Base-by-base conservation (phyloP, 2,888 invertebrate genomes). In the Liposcelis brunnea region DNA sequence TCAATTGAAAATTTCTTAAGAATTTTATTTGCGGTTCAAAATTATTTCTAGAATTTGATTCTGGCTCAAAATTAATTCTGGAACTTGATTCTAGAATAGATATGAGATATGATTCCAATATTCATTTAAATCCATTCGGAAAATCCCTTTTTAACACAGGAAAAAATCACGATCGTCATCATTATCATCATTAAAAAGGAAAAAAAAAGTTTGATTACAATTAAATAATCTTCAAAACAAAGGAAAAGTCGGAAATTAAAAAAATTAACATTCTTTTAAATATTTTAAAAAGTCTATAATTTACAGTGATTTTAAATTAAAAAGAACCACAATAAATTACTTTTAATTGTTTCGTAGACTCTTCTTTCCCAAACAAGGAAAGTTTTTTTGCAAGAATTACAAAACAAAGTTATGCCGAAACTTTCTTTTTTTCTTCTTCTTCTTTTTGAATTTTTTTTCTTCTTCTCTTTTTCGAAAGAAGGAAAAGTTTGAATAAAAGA, bases 241-340 rank as follows among this genome's bases (percentile, higher is more conserved):
- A 40, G 40, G 16, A 21, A 21, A 40, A 40, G 40, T 16, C 21
- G 21, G 21, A 40, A 40, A 40, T 40, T 40, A 40, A 14, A 40
- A 19, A 40, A 40, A 40, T 40, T 40, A 40, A 40, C 40, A 14
- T 18, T 19, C 40, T 40, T 40, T 40, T 40, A 18, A 19, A 40
- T 40, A 40, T 19, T 40, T 40, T 19, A 40, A 26, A 26, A 26
- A 26, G 26, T 26, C 26, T 26, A 8, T 26, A 26, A 40, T 16
- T 40, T 40, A 40, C 40, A 40, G 16, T 40, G 21, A 40, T 40
- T 40, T 40, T 18, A 40, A 40, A 40, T 40, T 40, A 40, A 40
- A 40, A 40, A 40, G 40, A 40, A 40, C 40, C 40, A 19, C 40
- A 40, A 40, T 40, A 40, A 40, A 40, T 40, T 40, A 40, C 19